phyloP scores from a whole-genome alignment of 2,113 vertebrate genomes.

The Cinclus cinclus region DNA sequence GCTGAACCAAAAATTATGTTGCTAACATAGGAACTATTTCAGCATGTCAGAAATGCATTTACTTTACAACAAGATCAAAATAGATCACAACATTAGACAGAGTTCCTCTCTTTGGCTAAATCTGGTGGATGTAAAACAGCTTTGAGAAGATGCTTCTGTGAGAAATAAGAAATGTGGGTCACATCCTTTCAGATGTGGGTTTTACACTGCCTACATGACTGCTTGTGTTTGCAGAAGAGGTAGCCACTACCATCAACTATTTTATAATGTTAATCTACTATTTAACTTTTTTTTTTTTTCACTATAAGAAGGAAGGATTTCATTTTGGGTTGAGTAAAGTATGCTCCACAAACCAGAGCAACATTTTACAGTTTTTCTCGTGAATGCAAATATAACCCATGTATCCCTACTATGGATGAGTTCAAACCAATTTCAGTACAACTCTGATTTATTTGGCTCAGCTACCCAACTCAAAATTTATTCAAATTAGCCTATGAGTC shows the following conservation, averaged over 20 bases:
- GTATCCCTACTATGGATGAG: neutral
- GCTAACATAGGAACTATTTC: neutral
- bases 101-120: neutral
- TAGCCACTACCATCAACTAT: neutral
- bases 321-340: neutral
- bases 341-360: neutral
- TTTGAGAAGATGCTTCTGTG: neutral
- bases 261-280: neutral
- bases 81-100: neutral
- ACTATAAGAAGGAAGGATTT: neutral
- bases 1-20: neutral
- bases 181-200: neutral
- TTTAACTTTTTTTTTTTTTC: neutral
- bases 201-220: neutral
- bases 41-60: neutral
- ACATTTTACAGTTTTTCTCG: neutral
- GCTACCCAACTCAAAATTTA: neutral
- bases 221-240: neutral
- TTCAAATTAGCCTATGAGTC: neutral
- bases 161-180: neutral
- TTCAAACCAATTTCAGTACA: neutral
- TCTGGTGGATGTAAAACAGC: neutral
- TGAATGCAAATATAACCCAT: neutral
- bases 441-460: neutral
- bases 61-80: neutral